Evolutionary conservation across 1,140 invertebrate species (phyloP).

Genomic region (Augochlora pura): DNA sequence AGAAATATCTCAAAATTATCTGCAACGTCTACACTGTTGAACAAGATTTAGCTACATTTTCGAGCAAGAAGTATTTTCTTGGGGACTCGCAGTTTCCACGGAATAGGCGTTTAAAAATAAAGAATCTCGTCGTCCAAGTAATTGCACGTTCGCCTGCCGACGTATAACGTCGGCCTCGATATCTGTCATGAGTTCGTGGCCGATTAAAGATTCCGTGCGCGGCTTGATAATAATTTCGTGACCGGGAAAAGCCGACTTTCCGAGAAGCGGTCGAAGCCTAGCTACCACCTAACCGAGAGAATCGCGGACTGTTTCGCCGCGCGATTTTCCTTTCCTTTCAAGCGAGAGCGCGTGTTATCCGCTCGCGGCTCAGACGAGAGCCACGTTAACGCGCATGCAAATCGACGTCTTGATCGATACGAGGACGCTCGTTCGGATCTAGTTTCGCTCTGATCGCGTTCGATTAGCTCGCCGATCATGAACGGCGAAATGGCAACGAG

Average conservation of each 20-base stretch:
- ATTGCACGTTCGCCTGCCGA: conserved; percentile 7
- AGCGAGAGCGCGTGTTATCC: neutral
- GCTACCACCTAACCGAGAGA: neutral
- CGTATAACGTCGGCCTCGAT: conserved; percentile 4
- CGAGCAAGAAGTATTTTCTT: too few relatives aligned
- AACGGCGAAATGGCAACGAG: conserved; percentile 5
- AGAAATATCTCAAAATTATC: too few relatives aligned
- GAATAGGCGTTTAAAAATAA: neutral
- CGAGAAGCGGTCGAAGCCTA: too few relatives aligned
- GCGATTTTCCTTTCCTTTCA: neutral
- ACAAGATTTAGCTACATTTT: too few relatives aligned
- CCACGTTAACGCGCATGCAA: conserved; percentile 41
- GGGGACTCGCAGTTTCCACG: too few relatives aligned
- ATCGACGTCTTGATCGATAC: conserved; percentile 50
- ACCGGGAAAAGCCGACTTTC: neutral
- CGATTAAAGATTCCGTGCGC: neutral
- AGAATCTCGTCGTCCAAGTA: neutral
- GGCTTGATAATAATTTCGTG: neutral
- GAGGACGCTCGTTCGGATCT: conserved; percentile 20
- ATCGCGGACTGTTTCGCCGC: neutral
- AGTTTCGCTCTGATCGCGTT: conserved; percentile 40
- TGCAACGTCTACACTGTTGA: too few relatives aligned
- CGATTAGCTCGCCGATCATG: conserved; percentile 9
- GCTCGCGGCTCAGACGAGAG: neutral
- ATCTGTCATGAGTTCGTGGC: neutral